These are phyloP conservation scores for Cyanoderma ruficeps DNA, from an alignment of 2,113 vertebrate species.

Conservation along the genomic window DNA sequence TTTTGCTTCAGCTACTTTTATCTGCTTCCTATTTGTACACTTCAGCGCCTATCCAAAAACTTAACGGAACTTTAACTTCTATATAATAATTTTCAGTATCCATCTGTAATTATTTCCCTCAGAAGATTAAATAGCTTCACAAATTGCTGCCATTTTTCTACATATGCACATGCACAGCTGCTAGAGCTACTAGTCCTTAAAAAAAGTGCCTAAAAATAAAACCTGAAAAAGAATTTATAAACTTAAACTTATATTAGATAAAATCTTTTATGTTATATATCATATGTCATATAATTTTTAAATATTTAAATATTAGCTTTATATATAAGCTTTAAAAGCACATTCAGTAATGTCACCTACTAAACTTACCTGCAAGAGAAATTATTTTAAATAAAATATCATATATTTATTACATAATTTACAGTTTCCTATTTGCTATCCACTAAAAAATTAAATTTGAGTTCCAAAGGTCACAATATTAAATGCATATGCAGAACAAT, in stretches of 20 bases:
- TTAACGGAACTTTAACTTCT: not conserved
- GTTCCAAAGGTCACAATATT: not conserved
- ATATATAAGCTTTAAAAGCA: not conserved
- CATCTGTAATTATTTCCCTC: not conserved
- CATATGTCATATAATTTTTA: not conserved
- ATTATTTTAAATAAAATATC: not conserved
- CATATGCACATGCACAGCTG: not conserved
- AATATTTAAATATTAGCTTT: not conserved
- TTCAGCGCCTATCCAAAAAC: not conserved
- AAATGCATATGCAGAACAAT: not conserved
- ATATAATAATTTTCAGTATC: not conserved
- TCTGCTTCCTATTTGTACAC: not conserved
- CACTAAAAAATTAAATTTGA: not conserved
- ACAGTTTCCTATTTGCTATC: not conserved
- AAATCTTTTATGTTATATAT: not conserved
- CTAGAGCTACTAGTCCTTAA: not conserved
- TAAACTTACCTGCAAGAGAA: not conserved
- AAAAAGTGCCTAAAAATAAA: not conserved
- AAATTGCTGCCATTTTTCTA: not conserved
- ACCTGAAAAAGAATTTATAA: not conserved
- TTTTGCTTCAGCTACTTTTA: not conserved
- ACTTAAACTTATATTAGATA: not conserved
- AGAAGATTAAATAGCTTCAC: not conserved
- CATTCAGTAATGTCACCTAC: not conserved
- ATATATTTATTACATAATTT: not conserved